These are phyloP conservation scores for Rana temporaria DNA, from an alignment of 2,113 vertebrate genomes.

Conservation along the genomic window DNA sequence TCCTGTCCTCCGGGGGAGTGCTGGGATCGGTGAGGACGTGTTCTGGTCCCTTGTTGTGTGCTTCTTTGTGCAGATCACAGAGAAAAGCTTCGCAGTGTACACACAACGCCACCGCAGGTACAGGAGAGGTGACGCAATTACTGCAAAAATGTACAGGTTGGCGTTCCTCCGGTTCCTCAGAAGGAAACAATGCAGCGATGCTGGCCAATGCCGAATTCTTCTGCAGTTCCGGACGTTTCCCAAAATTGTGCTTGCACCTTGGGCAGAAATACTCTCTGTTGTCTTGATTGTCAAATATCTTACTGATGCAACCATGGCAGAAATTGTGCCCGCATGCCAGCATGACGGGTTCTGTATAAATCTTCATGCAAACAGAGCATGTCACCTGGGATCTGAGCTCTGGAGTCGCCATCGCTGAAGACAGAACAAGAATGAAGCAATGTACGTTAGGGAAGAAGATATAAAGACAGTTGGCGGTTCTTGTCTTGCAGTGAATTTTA, in stretches of 20 bases:
- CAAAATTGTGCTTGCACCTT: not conserved
- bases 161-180: not conserved
- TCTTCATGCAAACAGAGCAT: not conserved
- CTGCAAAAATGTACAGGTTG: not conserved
- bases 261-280: not conserved
- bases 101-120: slow-evolving; percentile 9
- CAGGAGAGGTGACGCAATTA: not conserved
- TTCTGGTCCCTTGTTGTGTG: too few relatives aligned
- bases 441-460: too few relatives aligned
- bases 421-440: too few relatives aligned
- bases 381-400: not conserved
- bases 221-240: not conserved
- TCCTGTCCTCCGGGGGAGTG: too few relatives aligned
- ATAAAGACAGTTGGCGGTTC: too few relatives aligned
- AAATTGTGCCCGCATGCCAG: not conserved
- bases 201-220: not conserved
- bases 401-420: not conserved
- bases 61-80: not conserved
- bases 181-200: not conserved
- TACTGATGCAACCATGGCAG: too few relatives aligned
- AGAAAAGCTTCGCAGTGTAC: not conserved
- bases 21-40: too few relatives aligned
- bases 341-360: not conserved
- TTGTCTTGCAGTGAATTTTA: too few relatives aligned
- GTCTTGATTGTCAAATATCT: too few relatives aligned